Percentiles rank a stretch among this genome's conserved stretches.
phyloP scores from a whole-genome alignment of 2,888 invertebrate species.

The Plebejus melissa region DNA sequence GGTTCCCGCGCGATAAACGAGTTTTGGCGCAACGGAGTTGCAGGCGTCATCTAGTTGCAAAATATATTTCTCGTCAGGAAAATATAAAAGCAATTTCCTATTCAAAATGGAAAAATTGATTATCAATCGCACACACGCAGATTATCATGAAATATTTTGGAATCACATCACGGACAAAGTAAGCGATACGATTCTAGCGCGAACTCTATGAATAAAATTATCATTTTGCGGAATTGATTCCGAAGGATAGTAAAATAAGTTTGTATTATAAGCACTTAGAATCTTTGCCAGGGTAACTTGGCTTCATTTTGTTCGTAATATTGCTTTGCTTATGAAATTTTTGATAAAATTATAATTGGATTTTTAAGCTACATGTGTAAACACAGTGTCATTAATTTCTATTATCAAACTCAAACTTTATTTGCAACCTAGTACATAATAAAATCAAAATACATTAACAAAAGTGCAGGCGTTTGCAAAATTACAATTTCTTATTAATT shows the following conservation, averaged over 20 bases:
- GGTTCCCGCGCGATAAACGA: no score
- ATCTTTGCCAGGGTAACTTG: slow-evolving; percentile 31
- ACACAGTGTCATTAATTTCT: not conserved
- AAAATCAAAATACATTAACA: no score
- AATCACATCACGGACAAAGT: slow-evolving; percentile 74
- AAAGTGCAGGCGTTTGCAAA: no score
- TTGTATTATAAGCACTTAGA: slow-evolving; percentile 50
- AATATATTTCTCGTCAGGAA: not conserved
- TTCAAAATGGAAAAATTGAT: slow-evolving; percentile 21
- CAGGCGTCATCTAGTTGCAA: no score
- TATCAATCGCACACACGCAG: slow-evolving; percentile 26
- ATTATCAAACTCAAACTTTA: no score
- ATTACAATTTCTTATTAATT: no score
- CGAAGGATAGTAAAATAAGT: slow-evolving; percentile 68
- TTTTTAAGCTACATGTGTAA: not conserved
- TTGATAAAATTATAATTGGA: not conserved
- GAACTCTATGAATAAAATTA: slow-evolving; percentile 78
- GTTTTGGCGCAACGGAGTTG: no score
- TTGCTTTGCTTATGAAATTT: not conserved
- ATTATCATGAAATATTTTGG: slow-evolving; percentile 45
- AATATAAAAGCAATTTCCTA: slow-evolving; percentile 6
- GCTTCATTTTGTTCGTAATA: not conserved
- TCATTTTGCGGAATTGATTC: slow-evolving; percentile 77
- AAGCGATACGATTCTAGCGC: slow-evolving; percentile 73
- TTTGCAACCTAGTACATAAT: no score